These are phyloP conservation scores for Altica lythri DNA, from an alignment of 2,888 invertebrate genomes.

Conservation along the genomic window DNA sequence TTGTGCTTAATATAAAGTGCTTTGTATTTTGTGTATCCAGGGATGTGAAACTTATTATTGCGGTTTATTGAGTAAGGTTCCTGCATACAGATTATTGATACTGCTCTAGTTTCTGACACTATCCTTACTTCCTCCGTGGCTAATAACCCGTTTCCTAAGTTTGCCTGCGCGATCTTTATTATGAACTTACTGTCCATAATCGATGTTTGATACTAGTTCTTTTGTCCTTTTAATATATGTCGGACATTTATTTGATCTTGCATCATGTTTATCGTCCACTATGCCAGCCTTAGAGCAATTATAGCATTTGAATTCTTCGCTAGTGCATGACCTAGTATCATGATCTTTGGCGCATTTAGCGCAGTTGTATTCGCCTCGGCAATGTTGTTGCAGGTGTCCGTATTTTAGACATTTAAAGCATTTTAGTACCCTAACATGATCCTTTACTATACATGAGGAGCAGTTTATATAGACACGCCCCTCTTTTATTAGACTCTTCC, in stretches of 20 bases:
- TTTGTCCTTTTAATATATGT: not conserved
- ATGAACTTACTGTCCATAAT: not conserved
- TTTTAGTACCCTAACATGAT: not conserved
- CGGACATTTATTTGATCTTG: not conserved
- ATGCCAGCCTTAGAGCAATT: not conserved
- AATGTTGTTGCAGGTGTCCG: not conserved
- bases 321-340: not conserved
- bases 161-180: not conserved
- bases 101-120: not conserved
- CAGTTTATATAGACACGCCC: not conserved
- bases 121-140: not conserved
- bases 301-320: not conserved
- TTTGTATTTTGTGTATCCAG: not conserved
- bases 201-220: not conserved
- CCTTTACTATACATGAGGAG: not conserved
- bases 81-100: not conserved
- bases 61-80: not conserved
- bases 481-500: not conserved
- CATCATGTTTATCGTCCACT: not conserved
- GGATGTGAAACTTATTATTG: not conserved
- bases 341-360: not conserved
- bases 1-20: no score
- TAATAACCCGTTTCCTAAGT: not conserved
- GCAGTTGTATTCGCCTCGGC: not conserved
- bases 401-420: not conserved